Percentiles rank a stretch among this genome's conserved stretches.
Conservation (phyloP, 37 sponge, comb jelly and placozoan genomes). For the Amphimedon queenslandica region DNA sequence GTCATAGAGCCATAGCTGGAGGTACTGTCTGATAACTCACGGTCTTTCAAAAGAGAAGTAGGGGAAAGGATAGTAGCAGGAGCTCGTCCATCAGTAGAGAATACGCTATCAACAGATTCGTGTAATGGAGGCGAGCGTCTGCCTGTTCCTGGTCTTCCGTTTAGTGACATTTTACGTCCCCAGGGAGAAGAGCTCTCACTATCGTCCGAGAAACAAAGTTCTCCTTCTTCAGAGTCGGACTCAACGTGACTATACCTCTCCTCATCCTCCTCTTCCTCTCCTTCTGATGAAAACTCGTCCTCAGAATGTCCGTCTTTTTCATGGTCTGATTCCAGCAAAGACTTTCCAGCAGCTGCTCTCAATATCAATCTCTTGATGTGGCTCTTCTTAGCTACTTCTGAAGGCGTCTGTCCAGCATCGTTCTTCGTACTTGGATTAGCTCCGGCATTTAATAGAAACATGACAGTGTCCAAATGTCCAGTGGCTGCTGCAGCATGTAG, state of each 20-base stretch:
- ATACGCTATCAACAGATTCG: constrained; percentile 41
- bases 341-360: constrained; percentile 59
- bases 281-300: constrained; percentile 49
- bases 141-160: not conserved
- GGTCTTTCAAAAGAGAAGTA: not conserved
- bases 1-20: constrained; percentile 41
- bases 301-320: constrained; percentile 1
- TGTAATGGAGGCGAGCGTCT: constrained; percentile 7
- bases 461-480: constrained; percentile 55
- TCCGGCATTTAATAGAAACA: constrained; percentile 58
- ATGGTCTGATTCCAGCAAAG: not conserved
- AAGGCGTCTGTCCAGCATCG: constrained; percentile 60
- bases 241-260: constrained; percentile 63
- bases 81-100: not conserved
- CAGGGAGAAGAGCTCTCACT: not conserved
- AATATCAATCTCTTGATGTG: constrained; percentile 67
- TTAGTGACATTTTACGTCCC: constrained; percentile 5
- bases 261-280: constrained; percentile 55
- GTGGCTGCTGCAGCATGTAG: constrained; percentile 74
- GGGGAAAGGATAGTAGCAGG: not conserved
- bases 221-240: constrained; percentile 64
- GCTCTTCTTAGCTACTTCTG: constrained; percentile 49
- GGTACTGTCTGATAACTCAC: constrained; percentile 25
- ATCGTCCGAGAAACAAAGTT: constrained; percentile 3
- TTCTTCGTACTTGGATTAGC: constrained; percentile 58